Percentiles rank a stretch among this genome's conserved stretches.
Conservation (phyloP, 2,797 vertebrate species). For the Labeo calbasu region DNA sequence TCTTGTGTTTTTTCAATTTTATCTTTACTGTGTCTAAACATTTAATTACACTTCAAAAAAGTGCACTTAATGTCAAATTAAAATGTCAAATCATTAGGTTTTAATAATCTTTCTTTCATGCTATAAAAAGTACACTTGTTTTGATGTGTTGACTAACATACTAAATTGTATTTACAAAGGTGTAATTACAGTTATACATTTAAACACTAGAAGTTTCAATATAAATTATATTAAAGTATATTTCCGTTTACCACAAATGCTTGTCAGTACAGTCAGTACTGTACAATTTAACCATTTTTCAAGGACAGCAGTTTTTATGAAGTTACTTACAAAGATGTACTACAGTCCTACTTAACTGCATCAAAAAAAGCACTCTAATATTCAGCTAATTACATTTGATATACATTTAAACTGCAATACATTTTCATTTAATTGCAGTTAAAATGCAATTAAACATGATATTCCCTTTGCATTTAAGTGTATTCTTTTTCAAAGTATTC, state of each 20-base stretch:
- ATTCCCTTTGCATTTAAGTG: neutral
- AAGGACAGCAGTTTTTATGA: neutral
- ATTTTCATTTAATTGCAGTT: neutral
- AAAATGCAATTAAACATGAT: neutral
- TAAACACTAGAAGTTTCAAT: too few species aligned
- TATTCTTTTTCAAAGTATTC: neutral
- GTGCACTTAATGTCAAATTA: neutral
- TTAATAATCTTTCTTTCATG: neutral
- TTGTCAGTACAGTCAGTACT: too few species aligned
- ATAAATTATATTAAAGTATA: too few species aligned
- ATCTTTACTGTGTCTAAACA: too few species aligned
- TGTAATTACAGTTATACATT: too few species aligned
- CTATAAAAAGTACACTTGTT: neutral
- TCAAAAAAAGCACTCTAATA: neutral
- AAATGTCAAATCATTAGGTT: neutral
- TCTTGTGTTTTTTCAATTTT: too few species aligned
- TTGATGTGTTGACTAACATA: neutral
- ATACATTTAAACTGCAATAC: neutral
- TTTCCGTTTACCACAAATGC: too few species aligned
- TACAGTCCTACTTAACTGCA: neutral
- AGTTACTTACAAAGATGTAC: neutral
- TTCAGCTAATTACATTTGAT: neutral
- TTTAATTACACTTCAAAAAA: neutral
- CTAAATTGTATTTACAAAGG: too few species aligned
- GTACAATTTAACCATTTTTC: neutral